These are phyloP conservation scores for Lerema accius DNA, from an alignment of 1,140 invertebrate species.

Conservation along the genomic window DNA sequence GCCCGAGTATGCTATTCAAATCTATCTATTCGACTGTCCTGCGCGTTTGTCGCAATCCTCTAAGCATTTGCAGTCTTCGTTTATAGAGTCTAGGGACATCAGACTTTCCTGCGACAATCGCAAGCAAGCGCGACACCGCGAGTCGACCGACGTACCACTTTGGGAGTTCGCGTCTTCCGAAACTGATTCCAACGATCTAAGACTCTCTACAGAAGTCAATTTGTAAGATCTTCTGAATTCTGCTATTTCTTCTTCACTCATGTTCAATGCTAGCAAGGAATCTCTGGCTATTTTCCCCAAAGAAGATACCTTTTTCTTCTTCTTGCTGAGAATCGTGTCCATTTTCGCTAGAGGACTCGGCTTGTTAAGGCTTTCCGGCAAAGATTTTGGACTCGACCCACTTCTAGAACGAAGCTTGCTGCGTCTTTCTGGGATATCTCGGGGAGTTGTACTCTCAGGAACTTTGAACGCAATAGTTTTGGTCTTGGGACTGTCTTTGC, in stretches of 20 bases:
- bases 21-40: slow-evolving; percentile 56
- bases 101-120: slow-evolving; percentile 76
- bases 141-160: slow-evolving; percentile 71
- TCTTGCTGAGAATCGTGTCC: slow-evolving; percentile 63
- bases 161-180: slow-evolving; percentile 77
- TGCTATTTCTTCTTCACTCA: slow-evolving; percentile 76
- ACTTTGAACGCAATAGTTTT: slow-evolving; percentile 74
- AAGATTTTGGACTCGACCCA: slow-evolving; percentile 75
- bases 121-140: slow-evolving; percentile 68
- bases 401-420: slow-evolving; percentile 59
- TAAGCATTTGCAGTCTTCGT: slow-evolving; percentile 68
- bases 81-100: slow-evolving; percentile 77
- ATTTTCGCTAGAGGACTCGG: slow-evolving; percentile 68
- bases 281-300: slow-evolving; percentile 77
- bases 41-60: slow-evolving; percentile 59
- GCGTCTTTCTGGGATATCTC: slow-evolving; percentile 66
- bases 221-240: slow-evolving; percentile 71
- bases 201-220: slow-evolving; percentile 74
- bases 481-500: slow-evolving; percentile 58
- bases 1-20: background rate
- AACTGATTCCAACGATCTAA: slow-evolving; percentile 74
- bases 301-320: slow-evolving; percentile 73
- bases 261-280: slow-evolving; percentile 74
- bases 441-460: slow-evolving; percentile 63
- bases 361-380: slow-evolving; percentile 73